Evolutionary conservation across 2,797 vertebrate genomes (phyloP), one percentile per base, ranked within the genome.

Genomic region (Gallirallus australis): DNA sequence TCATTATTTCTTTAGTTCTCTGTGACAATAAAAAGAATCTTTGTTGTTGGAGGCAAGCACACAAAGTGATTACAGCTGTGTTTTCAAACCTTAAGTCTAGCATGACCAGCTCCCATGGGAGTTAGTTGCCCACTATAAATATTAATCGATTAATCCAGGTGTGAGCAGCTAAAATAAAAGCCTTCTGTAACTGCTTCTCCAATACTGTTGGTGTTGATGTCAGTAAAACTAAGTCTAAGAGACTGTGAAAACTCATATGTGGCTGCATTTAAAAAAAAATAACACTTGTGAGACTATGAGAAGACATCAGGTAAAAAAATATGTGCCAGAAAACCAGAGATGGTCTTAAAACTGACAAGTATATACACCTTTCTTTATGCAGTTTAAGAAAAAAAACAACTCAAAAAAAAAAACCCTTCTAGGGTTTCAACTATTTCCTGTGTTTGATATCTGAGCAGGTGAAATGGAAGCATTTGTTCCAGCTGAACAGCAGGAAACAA

Each of bases 391-490:
- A 45, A 45, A 45, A 45, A 45, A 45, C 4, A 19, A 45, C 18
- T 16, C 17, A 60, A 78, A 63, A 16, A 19, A 66, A 50, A 76
- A 78, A 53, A 11, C 7, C 16, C 3, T 90, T 79, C 9, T 68
- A 80, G 39, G 11, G 6, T 82, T 89, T 71, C 78, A 82, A 61
- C 37, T 90, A 12, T 89, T 91, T 91, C 76, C 37, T 71, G 31
- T 39, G 23, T 48, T 81, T 86, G 65, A 42, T 93, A 68, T 47
- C 79, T 68, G 47, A 23, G 40, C 39, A 50, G 56, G 75, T 28
- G 59, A 66, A 78, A 77, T 82, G 20, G 73, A 79, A 89, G 42
- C 30, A 91, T 94, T 90, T 90, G 89, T 96, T 92, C 83, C 86
- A 90, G 81, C 45, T 85, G 86, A 94, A 86, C 73, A 94, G 79